Conservation (phyloP, 2,113 vertebrate species). For the Struthio camelus region DNA sequence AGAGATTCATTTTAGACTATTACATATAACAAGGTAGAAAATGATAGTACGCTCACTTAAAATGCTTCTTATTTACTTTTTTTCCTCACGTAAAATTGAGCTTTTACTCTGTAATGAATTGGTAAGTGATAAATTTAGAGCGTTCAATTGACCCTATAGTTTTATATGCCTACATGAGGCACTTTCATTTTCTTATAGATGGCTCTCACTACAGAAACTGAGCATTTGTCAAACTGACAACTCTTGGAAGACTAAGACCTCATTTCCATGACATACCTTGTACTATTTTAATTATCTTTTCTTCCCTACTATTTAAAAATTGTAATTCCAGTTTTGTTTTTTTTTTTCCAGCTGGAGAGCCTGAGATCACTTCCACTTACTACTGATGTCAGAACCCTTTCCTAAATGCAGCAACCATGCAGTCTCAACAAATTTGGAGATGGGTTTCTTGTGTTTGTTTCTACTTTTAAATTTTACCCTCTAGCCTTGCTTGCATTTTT, state of each 20-base stretch:
- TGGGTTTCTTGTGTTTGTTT: background rate
- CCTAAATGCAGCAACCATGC: background rate
- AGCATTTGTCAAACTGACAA: background rate
- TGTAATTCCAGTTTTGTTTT: background rate
- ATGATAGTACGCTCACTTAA: background rate
- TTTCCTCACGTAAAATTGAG: background rate
- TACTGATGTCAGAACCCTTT: background rate
- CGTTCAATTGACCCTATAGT: background rate
- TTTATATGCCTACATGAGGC: background rate
- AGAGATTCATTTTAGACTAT: background rate
- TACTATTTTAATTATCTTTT: background rate
- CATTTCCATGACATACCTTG: background rate
- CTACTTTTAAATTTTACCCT: background rate
- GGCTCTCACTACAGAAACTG: background rate
- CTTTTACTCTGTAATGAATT: background rate
- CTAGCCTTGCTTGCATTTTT: background rate
- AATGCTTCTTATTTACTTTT: background rate
- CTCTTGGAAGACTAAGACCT: background rate
- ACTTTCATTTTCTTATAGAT: background rate
- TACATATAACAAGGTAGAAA: background rate
- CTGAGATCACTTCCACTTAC: background rate
- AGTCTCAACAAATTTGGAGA: background rate
- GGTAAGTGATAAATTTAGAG: background rate
- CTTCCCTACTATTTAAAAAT: background rate
- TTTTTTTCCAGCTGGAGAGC: background rate